A percentile compares a stretch with the other conserved stretches of the same genome.
phyloP scores from a whole-genome alignment of 2,113 vertebrate genomes.

The Trematocara marginatum region DNA sequence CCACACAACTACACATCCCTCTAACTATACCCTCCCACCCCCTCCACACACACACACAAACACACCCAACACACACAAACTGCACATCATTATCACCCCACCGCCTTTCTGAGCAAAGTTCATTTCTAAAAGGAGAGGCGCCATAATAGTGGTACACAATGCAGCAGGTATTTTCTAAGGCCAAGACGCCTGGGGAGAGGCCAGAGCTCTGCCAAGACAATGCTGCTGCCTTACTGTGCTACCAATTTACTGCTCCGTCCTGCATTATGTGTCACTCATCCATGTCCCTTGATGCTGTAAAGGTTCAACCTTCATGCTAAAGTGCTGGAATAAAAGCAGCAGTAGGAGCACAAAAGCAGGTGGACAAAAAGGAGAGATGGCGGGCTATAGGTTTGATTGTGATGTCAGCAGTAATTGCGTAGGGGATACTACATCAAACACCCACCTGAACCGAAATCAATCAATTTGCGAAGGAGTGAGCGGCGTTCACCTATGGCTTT shows the following conservation, averaged over 20 bases:
- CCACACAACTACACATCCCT: background rate
- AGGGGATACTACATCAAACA: background rate
- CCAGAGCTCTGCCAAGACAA: background rate
- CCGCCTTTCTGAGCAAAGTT: constrained; percentile 47
- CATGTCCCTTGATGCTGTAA: background rate
- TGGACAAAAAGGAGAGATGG: background rate
- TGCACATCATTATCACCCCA: background rate
- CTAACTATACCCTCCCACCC: background rate
- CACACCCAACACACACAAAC: background rate
- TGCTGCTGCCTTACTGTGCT: background rate
- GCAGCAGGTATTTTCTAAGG: constrained; percentile 1
- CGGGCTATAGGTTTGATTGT: background rate
- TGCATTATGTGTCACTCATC: constrained; percentile 4
- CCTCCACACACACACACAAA: background rate
- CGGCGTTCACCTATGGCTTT: background rate
- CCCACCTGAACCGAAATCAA: background rate
- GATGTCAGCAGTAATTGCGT: background rate
- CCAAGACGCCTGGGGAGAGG: background rate
- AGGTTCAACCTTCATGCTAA: background rate
- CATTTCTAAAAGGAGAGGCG: constrained; percentile 1
- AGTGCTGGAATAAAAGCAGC: background rate
- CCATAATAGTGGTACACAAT: constrained; percentile 19
- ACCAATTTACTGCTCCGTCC: background rate
- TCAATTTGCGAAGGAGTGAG: background rate
- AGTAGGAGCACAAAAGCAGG: background rate